Conservation (phyloP, 1,140 invertebrate species). For the Rhagoletis pomonella region DNA sequence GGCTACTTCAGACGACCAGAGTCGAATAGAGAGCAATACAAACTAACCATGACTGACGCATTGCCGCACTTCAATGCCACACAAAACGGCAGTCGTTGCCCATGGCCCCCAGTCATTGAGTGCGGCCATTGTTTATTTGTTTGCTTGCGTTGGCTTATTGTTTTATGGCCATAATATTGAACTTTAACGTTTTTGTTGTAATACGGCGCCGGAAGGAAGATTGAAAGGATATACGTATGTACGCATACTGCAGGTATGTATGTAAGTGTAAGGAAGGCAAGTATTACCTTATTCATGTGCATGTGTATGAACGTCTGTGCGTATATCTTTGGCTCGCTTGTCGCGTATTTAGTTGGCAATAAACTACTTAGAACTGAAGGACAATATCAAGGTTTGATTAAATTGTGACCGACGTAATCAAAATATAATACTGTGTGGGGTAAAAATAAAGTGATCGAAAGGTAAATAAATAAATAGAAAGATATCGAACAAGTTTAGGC, state of each 20-base stretch:
- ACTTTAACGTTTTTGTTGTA: conserved; percentile 27
- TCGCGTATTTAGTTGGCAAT: not conserved
- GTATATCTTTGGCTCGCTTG: not conserved
- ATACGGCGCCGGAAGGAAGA: conserved; percentile 18
- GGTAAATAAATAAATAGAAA: conserved; percentile 4
- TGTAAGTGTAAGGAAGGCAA: not conserved
- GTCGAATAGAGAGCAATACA: not conserved
- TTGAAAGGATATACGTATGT: not conserved
- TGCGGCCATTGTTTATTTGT: conserved; percentile 39
- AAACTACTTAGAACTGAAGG: conserved; percentile 5
- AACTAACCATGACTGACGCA: conserved; percentile 16
- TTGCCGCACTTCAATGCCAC: conserved; percentile 15
- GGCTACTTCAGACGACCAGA: conserved; percentile 7
- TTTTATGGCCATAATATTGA: conserved; percentile 38
- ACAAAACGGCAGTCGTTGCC: conserved; percentile 24
- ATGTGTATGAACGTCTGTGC: not conserved
- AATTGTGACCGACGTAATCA: conserved; percentile 40
- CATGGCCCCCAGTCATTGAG: conserved; percentile 11
- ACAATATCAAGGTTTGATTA: conserved; percentile 32
- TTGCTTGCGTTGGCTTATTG: conserved; percentile 48
- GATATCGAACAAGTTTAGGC: not conserved
- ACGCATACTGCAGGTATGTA: not conserved
- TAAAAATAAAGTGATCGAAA: not conserved
- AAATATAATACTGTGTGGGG: conserved; percentile 1
- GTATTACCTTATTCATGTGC: not conserved